phyloP scores from a whole-genome alignment of 92 coral and sea anemone genomes.

The Montipora capitata region DNA sequence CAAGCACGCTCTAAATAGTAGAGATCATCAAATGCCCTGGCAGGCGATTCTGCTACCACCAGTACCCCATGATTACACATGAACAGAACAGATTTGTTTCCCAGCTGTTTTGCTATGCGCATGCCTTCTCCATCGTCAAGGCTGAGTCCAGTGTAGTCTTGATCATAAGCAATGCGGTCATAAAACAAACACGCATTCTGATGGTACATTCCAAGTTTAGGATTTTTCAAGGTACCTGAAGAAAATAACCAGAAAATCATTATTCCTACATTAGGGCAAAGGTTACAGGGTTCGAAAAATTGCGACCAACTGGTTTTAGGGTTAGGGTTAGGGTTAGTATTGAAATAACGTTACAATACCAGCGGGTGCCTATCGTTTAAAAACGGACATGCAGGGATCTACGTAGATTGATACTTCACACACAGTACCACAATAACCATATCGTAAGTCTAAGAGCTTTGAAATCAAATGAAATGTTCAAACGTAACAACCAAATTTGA shows the following conservation, averaged over 20 bases:
- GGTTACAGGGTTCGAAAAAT: too few species aligned
- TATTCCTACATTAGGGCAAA: neutral
- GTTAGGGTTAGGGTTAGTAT: too few species aligned
- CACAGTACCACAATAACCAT: too few species aligned
- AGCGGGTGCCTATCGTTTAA: too few species aligned
- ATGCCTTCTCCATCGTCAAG: constrained; percentile 74
- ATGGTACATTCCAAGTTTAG: constrained; percentile 68
- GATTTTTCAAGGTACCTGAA: constrained; percentile 73
- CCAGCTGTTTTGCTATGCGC: constrained; percentile 71
- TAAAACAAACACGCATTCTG: constrained; percentile 73
- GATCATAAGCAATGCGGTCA: constrained; percentile 77
- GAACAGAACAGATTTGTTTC: constrained; percentile 74
- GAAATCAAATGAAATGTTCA: too few species aligned
- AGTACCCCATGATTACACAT: constrained; percentile 88
- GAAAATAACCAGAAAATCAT: neutral
- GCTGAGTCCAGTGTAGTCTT: constrained; percentile 74
- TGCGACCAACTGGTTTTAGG: too few species aligned
- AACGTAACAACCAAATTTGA: too few species aligned
- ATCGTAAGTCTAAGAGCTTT: too few species aligned
- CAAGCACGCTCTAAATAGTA: constrained; percentile 83
- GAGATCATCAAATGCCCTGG: constrained; percentile 70
- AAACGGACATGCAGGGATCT: too few species aligned
- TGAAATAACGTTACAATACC: too few species aligned
- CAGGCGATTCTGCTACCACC: constrained; percentile 60
- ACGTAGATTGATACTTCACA: too few species aligned